Conservation (phyloP, 2,888 invertebrate genomes). For the Hermodice carunculata region DNA sequence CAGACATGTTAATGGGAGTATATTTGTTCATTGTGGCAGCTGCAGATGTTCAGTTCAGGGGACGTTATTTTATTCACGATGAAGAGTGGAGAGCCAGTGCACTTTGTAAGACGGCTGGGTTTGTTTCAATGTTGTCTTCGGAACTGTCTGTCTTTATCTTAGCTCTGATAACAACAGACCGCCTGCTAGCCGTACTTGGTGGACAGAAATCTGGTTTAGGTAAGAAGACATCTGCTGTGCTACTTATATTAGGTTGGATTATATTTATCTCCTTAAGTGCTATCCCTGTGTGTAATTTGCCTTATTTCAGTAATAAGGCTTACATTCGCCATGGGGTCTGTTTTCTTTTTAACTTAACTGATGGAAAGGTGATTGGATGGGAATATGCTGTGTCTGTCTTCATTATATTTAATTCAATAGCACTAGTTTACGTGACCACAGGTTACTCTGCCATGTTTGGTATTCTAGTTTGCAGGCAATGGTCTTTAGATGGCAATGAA, state of each 20-base stretch:
- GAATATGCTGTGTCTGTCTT: conserved; percentile 73
- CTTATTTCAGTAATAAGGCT: conserved; percentile 70
- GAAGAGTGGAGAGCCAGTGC: conserved; percentile 54
- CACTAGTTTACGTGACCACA: conserved; percentile 71
- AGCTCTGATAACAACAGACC: conserved; percentile 63
- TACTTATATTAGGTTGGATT: conserved; percentile 55
- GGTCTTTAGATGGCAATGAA: no score
- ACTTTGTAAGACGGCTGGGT: conserved; percentile 60
- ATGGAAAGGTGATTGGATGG: conserved; percentile 72
- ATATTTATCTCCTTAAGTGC: conserved; percentile 49
- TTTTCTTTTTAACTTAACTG: conserved; percentile 72
- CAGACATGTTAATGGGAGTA: conserved; percentile 76
- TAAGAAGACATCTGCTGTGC: conserved; percentile 49
- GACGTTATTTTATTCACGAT: conserved; percentile 68
- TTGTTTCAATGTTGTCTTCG: conserved; percentile 64
- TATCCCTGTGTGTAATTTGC: conserved; percentile 50
- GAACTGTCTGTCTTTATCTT: conserved; percentile 64
- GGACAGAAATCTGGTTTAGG: conserved; percentile 53
- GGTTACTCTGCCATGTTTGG: background rate
- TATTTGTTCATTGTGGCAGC: conserved; percentile 75
- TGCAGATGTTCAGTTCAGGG: conserved; percentile 72
- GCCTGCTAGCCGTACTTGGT: conserved; percentile 66
- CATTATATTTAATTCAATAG: conserved; percentile 70
- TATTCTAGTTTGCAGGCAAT: background rate
- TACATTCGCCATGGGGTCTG: conserved; percentile 73